phyloP scores from a whole-genome alignment of 1,140 invertebrate species.

The Asobara japonica region DNA sequence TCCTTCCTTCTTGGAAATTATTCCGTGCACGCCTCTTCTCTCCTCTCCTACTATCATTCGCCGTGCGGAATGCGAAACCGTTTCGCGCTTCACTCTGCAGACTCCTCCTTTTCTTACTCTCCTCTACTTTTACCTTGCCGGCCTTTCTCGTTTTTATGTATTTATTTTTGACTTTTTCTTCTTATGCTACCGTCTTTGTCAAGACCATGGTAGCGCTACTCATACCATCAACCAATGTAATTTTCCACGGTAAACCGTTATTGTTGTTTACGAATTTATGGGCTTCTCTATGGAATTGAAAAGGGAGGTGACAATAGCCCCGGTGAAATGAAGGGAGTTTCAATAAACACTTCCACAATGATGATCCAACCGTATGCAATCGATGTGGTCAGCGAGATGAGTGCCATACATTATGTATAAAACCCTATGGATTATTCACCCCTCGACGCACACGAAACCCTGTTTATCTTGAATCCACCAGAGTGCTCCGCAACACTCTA shows the following conservation, averaged over 20 bases:
- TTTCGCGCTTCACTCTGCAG: not conserved
- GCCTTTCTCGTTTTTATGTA: not conserved
- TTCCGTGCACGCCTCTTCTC: conserved; percentile 17
- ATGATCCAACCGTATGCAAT: not conserved
- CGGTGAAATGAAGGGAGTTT: conserved; percentile 36
- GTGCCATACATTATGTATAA: not conserved
- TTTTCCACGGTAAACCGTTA: not conserved
- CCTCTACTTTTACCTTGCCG: conserved; percentile 12
- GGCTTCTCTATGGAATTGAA: not conserved
- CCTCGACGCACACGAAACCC: not conserved
- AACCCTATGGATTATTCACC: not conserved
- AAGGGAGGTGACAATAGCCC: conserved; percentile 22
- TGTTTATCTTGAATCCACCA: not conserved
- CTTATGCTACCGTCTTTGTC: not conserved
- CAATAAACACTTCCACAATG: conserved; percentile 38
- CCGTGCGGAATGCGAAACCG: conserved; percentile 15
- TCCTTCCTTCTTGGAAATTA: conserved; percentile 10
- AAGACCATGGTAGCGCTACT: not conserved
- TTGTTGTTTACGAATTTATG: not conserved
- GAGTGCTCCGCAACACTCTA: not conserved
- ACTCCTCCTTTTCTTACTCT: conserved; percentile 1
- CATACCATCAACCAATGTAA: not conserved
- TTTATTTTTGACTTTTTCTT: not conserved
- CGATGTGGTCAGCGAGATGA: not conserved
- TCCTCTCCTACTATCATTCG: not conserved